A percentile compares a stretch with the other conserved stretches of the same genome.
phyloP scores from a whole-genome alignment of 2,797 vertebrate species.

The Myoxocephalus aenaeus region DNA sequence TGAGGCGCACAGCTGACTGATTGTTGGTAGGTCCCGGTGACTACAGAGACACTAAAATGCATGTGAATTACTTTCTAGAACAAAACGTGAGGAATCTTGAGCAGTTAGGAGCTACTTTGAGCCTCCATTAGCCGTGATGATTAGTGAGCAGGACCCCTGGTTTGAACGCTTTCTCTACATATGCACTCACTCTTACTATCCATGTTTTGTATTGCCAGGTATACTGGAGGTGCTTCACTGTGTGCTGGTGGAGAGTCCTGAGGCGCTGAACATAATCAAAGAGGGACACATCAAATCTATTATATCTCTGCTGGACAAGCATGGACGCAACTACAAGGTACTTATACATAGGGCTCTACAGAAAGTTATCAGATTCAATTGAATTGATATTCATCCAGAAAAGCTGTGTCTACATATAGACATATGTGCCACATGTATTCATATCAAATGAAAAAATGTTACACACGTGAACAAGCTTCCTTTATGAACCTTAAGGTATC shows the following conservation, averaged over 20 bases:
- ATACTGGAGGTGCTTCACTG: conserved; percentile 97
- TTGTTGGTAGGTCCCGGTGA: not conserved
- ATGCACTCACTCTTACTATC: not conserved
- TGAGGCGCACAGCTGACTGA: not conserved
- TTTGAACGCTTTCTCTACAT: not conserved
- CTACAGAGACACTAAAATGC: not conserved
- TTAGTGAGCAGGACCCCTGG: not conserved
- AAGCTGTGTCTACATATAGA: not conserved
- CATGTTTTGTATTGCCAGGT: conserved; percentile 76
- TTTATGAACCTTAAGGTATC: not conserved
- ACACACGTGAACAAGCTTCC: not conserved
- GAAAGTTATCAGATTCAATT: not conserved
- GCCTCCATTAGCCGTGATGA: not conserved
- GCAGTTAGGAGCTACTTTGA: not conserved
- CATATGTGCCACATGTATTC: not conserved
- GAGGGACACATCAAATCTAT: conserved; percentile 98
- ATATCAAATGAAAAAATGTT: not conserved
- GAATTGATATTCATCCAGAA: not conserved
- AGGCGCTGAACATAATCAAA: conserved; percentile 97
- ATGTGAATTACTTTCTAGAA: not conserved
- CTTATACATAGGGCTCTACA: not conserved
- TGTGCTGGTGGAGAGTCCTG: conserved; percentile 96
- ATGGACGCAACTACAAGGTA: conserved; percentile 97
- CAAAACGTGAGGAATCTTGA: not conserved
- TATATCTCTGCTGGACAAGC: conserved; percentile 95